These are phyloP conservation scores for Neotoma lepida DNA, from an alignment of 2,113 vertebrate species.

Conservation along the genomic window DNA sequence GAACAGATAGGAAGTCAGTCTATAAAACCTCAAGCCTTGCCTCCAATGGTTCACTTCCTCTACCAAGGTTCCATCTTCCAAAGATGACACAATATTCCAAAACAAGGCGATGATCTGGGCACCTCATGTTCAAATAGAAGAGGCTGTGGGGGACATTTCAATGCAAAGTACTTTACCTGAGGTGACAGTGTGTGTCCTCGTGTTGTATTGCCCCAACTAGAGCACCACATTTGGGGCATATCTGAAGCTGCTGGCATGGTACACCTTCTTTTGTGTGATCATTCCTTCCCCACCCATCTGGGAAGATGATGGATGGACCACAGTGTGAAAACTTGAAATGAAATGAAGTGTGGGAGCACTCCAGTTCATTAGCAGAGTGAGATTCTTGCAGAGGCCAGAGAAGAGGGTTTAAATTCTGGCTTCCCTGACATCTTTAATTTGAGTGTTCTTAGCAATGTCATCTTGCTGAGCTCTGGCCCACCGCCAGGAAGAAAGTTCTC, in stretches of 20 bases:
- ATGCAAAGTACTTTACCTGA: background rate
- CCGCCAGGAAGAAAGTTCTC: background rate
- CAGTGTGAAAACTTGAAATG: fast-evolving
- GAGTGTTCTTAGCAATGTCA: background rate
- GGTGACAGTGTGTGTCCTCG: background rate
- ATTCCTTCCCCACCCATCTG: fast-evolving
- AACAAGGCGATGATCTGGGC: background rate
- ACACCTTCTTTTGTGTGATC: fast-evolving
- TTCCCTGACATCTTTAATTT: background rate
- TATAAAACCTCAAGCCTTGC: background rate
- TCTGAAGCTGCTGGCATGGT: fast-evolving
- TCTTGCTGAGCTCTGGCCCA: background rate
- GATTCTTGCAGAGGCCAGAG: background rate
- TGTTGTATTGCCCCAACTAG: background rate
- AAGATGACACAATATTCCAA: background rate
- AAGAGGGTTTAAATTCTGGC: background rate
- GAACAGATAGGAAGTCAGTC: background rate
- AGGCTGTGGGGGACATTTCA: background rate
- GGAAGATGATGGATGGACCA: fast-evolving
- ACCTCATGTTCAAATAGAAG: background rate
- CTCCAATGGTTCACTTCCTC: background rate
- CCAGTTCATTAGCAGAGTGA: fast-evolving
- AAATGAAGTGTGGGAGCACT: background rate
- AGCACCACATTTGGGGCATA: background rate
- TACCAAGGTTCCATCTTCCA: background rate